Conservation (phyloP, 2,888 invertebrate genomes). For the Hypercompe scribonia region DNA sequence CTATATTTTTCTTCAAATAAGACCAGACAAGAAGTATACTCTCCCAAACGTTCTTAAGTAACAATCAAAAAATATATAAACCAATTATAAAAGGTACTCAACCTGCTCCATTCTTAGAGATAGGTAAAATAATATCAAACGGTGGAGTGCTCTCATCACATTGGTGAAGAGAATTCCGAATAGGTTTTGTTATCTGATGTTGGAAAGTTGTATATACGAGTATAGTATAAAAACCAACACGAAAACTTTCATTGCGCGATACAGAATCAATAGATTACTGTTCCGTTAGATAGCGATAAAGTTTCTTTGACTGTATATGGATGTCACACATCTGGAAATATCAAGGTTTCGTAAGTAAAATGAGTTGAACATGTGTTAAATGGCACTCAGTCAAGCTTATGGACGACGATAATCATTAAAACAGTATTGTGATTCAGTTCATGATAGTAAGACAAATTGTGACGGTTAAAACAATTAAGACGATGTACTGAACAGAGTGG, state of each 20-base stretch:
- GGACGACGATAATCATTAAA: neutral
- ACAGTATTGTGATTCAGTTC: neutral
- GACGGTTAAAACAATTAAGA: neutral
- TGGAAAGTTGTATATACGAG: neutral
- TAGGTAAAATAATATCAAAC: neutral
- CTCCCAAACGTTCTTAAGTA: too few species aligned
- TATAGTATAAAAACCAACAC: too few species aligned
- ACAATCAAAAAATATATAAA: too few species aligned
- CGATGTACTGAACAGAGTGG: neutral
- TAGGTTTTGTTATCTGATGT: neutral
- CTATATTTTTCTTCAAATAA: too few species aligned
- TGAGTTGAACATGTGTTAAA: neutral
- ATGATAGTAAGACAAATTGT: neutral
- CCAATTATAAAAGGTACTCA: too few species aligned
- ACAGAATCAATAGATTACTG: neutral
- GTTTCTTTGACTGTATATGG: neutral
- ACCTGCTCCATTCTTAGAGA: too few species aligned
- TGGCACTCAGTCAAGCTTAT: neutral
- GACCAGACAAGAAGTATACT: too few species aligned
- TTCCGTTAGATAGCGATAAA: neutral
- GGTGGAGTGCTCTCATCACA: neutral
- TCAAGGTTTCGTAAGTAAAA: constrained; percentile 12
- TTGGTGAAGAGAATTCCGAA: neutral
- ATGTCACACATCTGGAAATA: constrained; percentile 7
- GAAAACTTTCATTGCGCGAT: neutral